A percentile compares a stretch with the other conserved stretches of the same genome.
These are phyloP conservation scores for Paramuricea clavata DNA, from an alignment of 92 coral and sea anemone genomes.

Conservation along the genomic window DNA sequence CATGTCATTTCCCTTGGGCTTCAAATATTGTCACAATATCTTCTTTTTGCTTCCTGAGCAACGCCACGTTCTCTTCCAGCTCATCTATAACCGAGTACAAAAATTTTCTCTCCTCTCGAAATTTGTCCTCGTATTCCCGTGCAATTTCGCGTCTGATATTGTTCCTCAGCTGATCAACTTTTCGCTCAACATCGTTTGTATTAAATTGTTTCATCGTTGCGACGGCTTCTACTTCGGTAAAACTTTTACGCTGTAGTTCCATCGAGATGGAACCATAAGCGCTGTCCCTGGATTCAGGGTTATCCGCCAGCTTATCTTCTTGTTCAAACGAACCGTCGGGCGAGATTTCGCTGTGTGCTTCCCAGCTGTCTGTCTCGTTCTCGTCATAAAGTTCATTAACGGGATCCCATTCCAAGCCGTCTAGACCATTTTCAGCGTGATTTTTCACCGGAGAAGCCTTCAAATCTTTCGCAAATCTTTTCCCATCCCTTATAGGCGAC, in stretches of 20 bases:
- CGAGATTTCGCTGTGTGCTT: neutral
- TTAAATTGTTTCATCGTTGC: neutral
- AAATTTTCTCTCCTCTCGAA: conserved; percentile 62
- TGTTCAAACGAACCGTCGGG: neutral
- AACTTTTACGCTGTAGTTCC: neutral
- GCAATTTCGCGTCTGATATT: conserved; percentile 62
- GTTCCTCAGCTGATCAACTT: conserved; percentile 63
- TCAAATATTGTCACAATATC: conserved; percentile 86
- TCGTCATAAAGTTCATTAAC: conserved; percentile 14
- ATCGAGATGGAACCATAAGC: conserved; percentile 28
- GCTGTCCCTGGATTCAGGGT: conserved; percentile 5
- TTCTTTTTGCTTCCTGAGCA: conserved; percentile 74
- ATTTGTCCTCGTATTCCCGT: conserved; percentile 67
- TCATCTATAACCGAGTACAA: conserved; percentile 71
- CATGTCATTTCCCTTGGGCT: conserved; percentile 51
- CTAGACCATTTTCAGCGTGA: neutral
- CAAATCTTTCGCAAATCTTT: neutral
- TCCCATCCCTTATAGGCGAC: neutral
- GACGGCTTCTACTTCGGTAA: neutral
- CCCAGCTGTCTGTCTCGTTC: conserved; percentile 42
- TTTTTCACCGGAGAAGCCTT: neutral
- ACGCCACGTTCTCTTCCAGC: conserved; percentile 74
- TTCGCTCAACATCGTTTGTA: conserved; percentile 11
- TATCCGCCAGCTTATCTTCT: neutral
- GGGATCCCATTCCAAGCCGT: conserved; percentile 44